phyloP scores from a whole-genome alignment of 2,797 vertebrate genomes.

The Thunnus albacares region DNA sequence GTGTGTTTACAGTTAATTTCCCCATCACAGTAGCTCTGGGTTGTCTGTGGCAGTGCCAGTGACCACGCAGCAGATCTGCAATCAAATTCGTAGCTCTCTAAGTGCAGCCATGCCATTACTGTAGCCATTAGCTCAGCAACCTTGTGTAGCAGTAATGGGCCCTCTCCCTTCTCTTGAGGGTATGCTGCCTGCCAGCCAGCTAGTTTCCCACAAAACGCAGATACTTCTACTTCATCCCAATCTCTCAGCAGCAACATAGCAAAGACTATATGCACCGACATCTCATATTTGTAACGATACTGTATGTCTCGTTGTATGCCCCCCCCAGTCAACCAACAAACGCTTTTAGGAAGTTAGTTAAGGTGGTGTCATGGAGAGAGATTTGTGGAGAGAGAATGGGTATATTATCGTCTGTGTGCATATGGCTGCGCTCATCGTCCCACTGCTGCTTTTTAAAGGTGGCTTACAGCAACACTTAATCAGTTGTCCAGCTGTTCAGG shows the following conservation, averaged over 20 bases:
- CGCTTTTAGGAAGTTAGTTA: conserved; percentile 34
- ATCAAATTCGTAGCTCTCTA: conserved; percentile 60
- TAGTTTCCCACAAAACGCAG: conserved; percentile 36
- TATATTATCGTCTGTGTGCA: conserved; percentile 12
- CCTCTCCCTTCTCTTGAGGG: conserved; percentile 59
- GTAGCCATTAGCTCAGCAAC: conserved; percentile 75
- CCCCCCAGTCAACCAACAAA: conserved; percentile 40
- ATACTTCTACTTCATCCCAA: conserved; percentile 40
- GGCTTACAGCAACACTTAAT: conserved; percentile 16
- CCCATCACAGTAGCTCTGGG: conserved; percentile 18
- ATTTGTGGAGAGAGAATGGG: conserved; percentile 4
- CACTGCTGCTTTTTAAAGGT: conserved; percentile 26
- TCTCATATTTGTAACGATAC: conserved; percentile 64
- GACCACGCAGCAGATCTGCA: conserved; percentile 59
- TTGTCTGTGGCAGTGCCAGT: conserved; percentile 44
- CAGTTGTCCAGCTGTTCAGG: conserved; percentile 23
- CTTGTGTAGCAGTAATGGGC: conserved; percentile 62
- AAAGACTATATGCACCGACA: conserved; percentile 61
- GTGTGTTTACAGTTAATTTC: conserved; percentile 23
- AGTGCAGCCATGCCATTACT: conserved; percentile 73
- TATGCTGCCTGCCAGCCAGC: conserved; percentile 48
- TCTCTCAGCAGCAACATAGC: conserved; percentile 28
- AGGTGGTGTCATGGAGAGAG: conserved; percentile 26
- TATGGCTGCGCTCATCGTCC: conserved; percentile 15
- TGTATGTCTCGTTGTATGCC: not conserved